Conservation (phyloP, 2,888 invertebrate genomes). For the Lucinisca nassula region DNA sequence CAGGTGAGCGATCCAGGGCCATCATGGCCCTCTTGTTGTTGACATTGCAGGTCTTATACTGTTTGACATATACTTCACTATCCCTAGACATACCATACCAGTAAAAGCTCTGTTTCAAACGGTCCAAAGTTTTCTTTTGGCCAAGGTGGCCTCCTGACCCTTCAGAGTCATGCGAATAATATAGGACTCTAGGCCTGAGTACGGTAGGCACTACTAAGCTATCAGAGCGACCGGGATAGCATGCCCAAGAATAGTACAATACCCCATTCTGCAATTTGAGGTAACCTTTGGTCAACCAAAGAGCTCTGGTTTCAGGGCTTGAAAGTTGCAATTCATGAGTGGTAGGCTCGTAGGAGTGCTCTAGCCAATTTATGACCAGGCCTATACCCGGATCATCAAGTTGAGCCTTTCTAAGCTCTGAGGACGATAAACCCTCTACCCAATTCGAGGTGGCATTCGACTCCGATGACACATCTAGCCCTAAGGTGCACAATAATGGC, state of each 20-base stretch:
- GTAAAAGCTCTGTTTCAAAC: no score
- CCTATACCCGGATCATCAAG: neutral
- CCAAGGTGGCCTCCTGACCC: neutral
- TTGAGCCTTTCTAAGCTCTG: neutral
- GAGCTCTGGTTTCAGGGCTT: neutral
- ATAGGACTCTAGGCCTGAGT: neutral
- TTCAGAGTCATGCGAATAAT: neutral
- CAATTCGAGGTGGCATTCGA: neutral
- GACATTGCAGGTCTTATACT: no score
- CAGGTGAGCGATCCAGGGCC: no score
- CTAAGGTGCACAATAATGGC: constrained; percentile 18
- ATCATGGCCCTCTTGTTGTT: no score
- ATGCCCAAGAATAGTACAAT: neutral
- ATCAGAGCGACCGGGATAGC: neutral
- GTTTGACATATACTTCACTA: no score
- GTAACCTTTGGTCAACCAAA: neutral
- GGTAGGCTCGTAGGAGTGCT: neutral
- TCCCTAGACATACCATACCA: no score
- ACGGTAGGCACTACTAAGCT: neutral
- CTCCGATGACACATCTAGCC: neutral
- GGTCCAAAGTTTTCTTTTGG: neutral
- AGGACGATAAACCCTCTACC: neutral
- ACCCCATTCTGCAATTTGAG: neutral
- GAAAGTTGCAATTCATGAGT: neutral
- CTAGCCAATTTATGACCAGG: neutral